phyloP scores from a whole-genome alignment of 2,888 invertebrate species.

The Tinea trinotella region DNA sequence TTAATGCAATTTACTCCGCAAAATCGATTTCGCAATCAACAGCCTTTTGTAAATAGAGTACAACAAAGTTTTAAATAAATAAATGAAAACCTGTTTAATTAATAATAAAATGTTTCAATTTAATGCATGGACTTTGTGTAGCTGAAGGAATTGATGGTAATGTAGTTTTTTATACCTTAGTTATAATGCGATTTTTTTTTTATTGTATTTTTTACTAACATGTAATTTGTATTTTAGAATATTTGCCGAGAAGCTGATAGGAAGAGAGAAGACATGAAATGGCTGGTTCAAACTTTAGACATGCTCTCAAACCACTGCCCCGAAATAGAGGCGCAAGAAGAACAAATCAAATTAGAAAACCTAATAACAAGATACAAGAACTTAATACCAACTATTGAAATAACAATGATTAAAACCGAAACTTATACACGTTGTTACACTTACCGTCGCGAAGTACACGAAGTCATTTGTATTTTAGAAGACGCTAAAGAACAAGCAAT shows the following conservation, averaged over 20 bases:
- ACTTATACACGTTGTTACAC: slow-evolving; percentile 94
- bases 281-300: slow-evolving; percentile 93
- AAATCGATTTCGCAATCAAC: no score
- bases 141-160: slow-evolving; percentile 69
- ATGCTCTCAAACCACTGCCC: slow-evolving; percentile 86
- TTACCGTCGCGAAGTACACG: slow-evolving; percentile 89
- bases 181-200: slow-evolving; percentile 9
- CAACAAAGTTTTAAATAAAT: no score
- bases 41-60: no score
- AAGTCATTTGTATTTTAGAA: slow-evolving; percentile 84
- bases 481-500: slow-evolving; percentile 82
- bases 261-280: slow-evolving; percentile 94
- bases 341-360: slow-evolving; percentile 86
- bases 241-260: slow-evolving; percentile 92
- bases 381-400: slow-evolving; percentile 91
- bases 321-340: slow-evolving; percentile 82
- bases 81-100: background rate
- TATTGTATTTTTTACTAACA: slow-evolving; percentile 12
- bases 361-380: slow-evolving; percentile 91
- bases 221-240: slow-evolving; percentile 67
- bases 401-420: slow-evolving; percentile 93
- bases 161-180: slow-evolving; percentile 22
- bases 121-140: slow-evolving; percentile 34
- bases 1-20: no score
- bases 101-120: slow-evolving; percentile 22